Evolutionary conservation across 2,888 invertebrate genomes (phyloP).

Genomic region (Ypsolopha scabrella): DNA sequence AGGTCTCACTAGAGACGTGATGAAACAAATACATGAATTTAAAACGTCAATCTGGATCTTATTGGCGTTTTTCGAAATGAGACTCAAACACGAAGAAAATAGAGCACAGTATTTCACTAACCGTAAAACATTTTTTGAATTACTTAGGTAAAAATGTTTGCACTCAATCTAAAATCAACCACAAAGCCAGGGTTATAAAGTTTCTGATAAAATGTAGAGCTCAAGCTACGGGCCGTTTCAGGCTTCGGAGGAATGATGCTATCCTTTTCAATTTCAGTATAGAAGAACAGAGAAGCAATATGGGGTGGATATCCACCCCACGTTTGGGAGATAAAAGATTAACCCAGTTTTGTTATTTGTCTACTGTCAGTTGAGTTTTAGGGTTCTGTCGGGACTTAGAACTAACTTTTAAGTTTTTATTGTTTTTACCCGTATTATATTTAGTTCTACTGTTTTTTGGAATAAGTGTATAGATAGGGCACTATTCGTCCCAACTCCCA

Average conservation of each 20-base stretch:
- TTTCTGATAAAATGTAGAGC: constrained; percentile 11
- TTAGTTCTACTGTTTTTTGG: too few relatives aligned
- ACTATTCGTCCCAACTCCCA: too few relatives aligned
- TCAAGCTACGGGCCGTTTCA: constrained; percentile 19
- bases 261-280: constrained; percentile 48
- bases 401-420: too few relatives aligned
- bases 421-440: too few relatives aligned
- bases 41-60: constrained; percentile 57
- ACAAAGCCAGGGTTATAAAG: constrained; percentile 10
- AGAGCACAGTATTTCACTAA: constrained; percentile 46
- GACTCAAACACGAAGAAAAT: constrained; percentile 31
- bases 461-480: too few relatives aligned
- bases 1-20: constrained; percentile 59
- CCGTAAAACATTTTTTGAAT: constrained; percentile 51
- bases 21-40: constrained; percentile 66
- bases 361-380: constrained; percentile 67
- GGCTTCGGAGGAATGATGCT: constrained; percentile 32
- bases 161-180: constrained; percentile 28
- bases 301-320: constrained; percentile 54
- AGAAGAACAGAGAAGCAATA: constrained; percentile 35
- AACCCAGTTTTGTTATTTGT: constrained; percentile 71
- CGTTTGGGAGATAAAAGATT: constrained; percentile 66
- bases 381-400: too few relatives aligned
- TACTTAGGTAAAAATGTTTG: constrained; percentile 50
- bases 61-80: constrained; percentile 27